phyloP scores from a whole-genome alignment of 2,888 invertebrate species.

The Myopa tessellatipennis region DNA sequence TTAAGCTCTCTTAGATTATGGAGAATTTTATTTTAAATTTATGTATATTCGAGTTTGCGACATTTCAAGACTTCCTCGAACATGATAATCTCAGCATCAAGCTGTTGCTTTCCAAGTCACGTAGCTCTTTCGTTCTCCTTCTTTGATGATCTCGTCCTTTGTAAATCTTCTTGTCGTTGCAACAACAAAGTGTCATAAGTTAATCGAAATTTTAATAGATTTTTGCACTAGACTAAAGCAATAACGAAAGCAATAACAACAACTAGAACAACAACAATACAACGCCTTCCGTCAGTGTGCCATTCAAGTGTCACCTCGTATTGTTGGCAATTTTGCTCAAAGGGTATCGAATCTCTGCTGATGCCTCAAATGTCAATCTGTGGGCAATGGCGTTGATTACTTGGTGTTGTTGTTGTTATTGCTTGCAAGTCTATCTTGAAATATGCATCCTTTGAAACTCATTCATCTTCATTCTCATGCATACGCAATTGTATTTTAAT shows the following conservation, averaged over 20 bases:
- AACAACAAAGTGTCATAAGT: slow-evolving; percentile 49
- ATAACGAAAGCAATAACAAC: neutral
- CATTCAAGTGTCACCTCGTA: neutral
- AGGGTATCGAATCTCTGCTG: neutral
- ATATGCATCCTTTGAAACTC: neutral
- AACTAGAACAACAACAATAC: neutral
- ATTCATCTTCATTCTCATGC: neutral
- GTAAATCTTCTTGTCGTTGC: neutral
- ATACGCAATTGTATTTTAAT: slow-evolving; percentile 11
- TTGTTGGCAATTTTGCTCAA: neutral
- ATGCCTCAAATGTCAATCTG: slow-evolving; percentile 28
- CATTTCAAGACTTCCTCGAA: neutral
- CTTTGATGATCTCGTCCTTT: slow-evolving; percentile 1
- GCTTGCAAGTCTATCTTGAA: neutral
- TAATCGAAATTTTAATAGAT: slow-evolving; percentile 52
- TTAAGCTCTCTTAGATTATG: too few relatives aligned
- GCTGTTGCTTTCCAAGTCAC: neutral
- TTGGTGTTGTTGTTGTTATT: neutral
- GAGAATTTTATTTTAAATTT: too few relatives aligned
- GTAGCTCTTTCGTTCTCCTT: neutral
- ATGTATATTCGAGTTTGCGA: too few relatives aligned
- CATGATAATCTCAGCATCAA: neutral
- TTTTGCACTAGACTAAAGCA: slow-evolving; percentile 25
- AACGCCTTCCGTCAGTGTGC: neutral
- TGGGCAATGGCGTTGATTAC: neutral